These are phyloP conservation scores for Psittacula cyanocephala DNA, from an alignment of 2,113 vertebrate genomes.

Conservation along the genomic window DNA sequence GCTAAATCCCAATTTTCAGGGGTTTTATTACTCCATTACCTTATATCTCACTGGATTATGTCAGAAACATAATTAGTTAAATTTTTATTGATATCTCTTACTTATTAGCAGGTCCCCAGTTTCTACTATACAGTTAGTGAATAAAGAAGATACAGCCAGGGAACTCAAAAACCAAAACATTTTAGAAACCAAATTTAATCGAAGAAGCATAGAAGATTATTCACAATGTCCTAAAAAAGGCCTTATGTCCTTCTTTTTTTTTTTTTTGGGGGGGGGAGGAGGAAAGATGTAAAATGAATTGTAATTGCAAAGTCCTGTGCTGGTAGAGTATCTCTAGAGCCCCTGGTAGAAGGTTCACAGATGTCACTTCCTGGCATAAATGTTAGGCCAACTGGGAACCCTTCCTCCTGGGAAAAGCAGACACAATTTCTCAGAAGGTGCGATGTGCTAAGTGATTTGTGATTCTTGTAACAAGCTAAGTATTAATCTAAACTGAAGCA, in stretches of 20 bases:
- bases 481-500: not conserved
- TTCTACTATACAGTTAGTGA: not conserved
- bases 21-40: constrained; percentile 31
- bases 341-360: not conserved
- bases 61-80: constrained; percentile 44
- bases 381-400: not conserved
- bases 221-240: not conserved
- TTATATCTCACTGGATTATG: constrained; percentile 31
- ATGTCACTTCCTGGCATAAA: not conserved
- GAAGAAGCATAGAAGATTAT: not conserved
- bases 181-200: not conserved
- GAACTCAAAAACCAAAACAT: not conserved
- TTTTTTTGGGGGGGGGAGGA: not conserved
- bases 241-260: not conserved
- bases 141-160: not conserved
- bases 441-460: not conserved
- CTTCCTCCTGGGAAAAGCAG: not conserved
- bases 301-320: not conserved
- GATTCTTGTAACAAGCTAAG: not conserved
- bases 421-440: not conserved
- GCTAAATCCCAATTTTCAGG: not conserved
- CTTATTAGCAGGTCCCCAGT: not conserved
- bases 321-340: not conserved
- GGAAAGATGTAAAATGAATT: not conserved
- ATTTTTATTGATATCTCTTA: constrained; percentile 35